Percentiles rank a stretch among this genome's conserved stretches.
phyloP scores from a whole-genome alignment of 2,888 invertebrate species.

The Drosophila subsilvestris region DNA sequence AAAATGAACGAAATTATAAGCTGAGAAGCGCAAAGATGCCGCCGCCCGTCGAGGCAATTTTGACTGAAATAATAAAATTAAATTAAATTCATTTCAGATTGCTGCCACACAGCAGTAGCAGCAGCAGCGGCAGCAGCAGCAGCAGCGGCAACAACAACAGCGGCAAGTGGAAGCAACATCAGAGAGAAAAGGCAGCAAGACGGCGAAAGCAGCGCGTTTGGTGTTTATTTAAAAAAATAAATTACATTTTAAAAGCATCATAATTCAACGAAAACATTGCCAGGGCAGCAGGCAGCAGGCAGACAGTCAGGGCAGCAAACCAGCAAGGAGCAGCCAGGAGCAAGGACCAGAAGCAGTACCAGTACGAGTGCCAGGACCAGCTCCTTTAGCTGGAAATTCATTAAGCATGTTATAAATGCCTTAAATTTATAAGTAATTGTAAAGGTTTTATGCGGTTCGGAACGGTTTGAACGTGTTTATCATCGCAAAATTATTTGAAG shows the following conservation, averaged over 20 bases:
- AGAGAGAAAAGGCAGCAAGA: conserved; percentile 3
- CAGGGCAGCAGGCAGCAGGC: conserved; percentile 46
- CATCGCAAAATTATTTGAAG: conserved; percentile 53
- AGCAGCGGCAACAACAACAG: neutral
- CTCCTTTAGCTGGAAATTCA: conserved; percentile 68
- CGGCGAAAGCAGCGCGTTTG: conserved; percentile 44
- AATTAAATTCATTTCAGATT: conserved; percentile 76
- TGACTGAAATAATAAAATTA: conserved; percentile 76
- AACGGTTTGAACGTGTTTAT: conserved; percentile 72
- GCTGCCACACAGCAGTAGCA: conserved; percentile 48
- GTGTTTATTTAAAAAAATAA: conserved; percentile 79
- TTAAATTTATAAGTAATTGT: conserved; percentile 77
- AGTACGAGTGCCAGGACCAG: neutral
- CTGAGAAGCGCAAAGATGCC: conserved; percentile 40
- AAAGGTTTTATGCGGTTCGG: conserved; percentile 75
- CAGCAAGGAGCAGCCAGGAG: conserved; percentile 29
- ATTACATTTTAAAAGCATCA: conserved; percentile 79
- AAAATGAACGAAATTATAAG: conserved; percentile 64
- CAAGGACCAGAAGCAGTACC: neutral
- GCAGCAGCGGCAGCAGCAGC: conserved; percentile 18
- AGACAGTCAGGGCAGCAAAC: conserved; percentile 34
- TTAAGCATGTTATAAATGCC: conserved; percentile 78
- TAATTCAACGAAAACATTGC: conserved; percentile 77
- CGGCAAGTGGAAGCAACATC: conserved; percentile 35
- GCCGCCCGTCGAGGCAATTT: conserved; percentile 52